Evolutionary conservation across 2,888 invertebrate species (phyloP), one percentile per base, ranked within the genome.

Genomic region (Palloptera scutellata): DNA sequence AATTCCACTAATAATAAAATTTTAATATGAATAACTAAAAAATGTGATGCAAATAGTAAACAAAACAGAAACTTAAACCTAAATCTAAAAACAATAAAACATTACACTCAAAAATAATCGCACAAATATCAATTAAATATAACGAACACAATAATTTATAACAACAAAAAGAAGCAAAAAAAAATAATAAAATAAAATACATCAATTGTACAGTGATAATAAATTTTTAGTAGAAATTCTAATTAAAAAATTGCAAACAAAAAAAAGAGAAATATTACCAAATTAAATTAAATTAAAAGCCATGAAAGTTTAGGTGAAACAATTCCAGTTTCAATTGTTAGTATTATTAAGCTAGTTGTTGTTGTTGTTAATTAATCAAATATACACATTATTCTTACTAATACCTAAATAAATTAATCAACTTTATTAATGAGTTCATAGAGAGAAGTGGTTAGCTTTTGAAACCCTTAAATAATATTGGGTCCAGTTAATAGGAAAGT

Each of bases 231-330:
- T 45, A 51, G 52, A 62, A 41, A 41, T 55, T 64, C 54, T 60
- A 58, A 55, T 40, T 63, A 59, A 60, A 59, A 60, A 60, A 59
- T 43, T n/a, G 48, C 43, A 43, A 59, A 13, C 5, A 59, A 5
- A 43, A 60, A 13, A 13, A 55, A 9, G 42, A 43, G 45, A 59
- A 59, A 43, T 20, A 5, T 17, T 41, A 40, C 48, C 20, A 30
- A 42, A 41, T n/a, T 8, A 20, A 55, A 66, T 53, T 70, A 71
- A 68, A 74, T 69, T 57, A 72, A 76, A 74, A 77, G 74, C 71
- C 67, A 69, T 12, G 17, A 52, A 64, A 73, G 72, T 77, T 70
- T 72, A 74, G 76, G 74, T 73, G 75, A 67, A 72, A 75, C 77
- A 76, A 72, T 64, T 70, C 41, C 66, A 64, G 19, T 64, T 59